Percentiles rank a stretch among this genome's conserved stretches.
These are phyloP conservation scores for Enteromius afrohamiltoni DNA, from an alignment of 2,797 vertebrate genomes.

Conservation along the genomic window DNA sequence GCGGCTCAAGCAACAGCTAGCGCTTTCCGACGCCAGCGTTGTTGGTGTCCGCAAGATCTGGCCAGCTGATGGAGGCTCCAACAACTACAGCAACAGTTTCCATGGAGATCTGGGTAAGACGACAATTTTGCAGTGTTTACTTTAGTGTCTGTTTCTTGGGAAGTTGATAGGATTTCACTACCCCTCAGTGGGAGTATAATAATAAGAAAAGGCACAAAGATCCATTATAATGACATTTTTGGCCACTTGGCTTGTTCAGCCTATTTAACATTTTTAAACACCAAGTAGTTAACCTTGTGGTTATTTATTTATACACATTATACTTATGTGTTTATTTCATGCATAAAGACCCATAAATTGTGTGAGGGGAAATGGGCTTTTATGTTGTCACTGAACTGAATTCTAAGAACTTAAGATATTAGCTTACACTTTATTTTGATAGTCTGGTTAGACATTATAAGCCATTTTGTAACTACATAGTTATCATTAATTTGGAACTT, in stretches of 20 bases:
- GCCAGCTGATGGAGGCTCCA: constrained; percentile 85
- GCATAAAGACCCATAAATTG: not conserved
- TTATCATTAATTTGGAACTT: too few species aligned
- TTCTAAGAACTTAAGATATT: not conserved
- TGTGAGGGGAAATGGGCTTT: not conserved
- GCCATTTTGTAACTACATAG: too few species aligned
- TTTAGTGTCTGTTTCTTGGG: constrained; percentile 46
- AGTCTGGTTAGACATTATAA: too few species aligned
- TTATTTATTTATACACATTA: too few species aligned
- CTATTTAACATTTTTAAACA: not conserved
- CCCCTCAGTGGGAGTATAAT: not conserved
- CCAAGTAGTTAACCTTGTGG: not conserved
- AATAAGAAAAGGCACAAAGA: not conserved
- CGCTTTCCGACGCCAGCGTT: constrained; percentile 91
- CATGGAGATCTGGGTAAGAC: constrained; percentile 82
- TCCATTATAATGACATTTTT: not conserved
- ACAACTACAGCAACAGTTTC: constrained; percentile 80
- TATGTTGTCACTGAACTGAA: not conserved
- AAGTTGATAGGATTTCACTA: constrained; percentile 68
- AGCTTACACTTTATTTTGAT: too few species aligned
- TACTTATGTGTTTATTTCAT: not conserved
- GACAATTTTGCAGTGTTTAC: constrained; percentile 28
- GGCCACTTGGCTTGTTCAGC: not conserved
- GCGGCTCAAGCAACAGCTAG: constrained; percentile 87
- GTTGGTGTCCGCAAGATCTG: constrained; percentile 96